These are phyloP conservation scores for Pelosia muscerda DNA, from an alignment of 2,888 invertebrate species.

Conservation along the genomic window DNA sequence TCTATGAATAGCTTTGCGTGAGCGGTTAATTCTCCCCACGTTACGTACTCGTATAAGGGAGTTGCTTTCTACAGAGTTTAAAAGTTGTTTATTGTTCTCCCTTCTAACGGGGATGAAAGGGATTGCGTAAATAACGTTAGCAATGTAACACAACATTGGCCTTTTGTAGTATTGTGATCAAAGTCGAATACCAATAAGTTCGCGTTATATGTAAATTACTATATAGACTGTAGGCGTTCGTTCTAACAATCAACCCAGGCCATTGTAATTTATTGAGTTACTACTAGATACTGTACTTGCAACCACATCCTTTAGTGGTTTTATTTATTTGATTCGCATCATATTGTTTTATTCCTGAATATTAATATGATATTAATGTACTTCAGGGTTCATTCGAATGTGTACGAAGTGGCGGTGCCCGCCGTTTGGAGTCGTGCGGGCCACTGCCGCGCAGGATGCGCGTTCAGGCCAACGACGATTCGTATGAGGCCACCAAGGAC, in stretches of 20 bases:
- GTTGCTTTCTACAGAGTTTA: conserved; percentile 9
- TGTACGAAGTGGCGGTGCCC: conserved; percentile 87
- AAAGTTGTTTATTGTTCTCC: conserved; percentile 14
- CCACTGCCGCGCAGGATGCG: conserved; percentile 95
- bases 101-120: conserved; percentile 14
- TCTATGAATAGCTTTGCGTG: conserved; percentile 44
- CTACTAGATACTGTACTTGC: neutral
- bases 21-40: conserved; percentile 60
- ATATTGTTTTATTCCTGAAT: neutral
- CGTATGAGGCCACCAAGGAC: conserved; percentile 96
- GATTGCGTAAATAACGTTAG: conserved; percentile 4
- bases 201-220: neutral
- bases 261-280: neutral
- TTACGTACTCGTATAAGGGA: conserved; percentile 39
- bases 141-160: neutral
- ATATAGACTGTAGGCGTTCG: neutral
- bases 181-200: neutral
- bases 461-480: conserved; percentile 98
- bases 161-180: neutral
- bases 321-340: neutral
- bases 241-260: conserved; percentile 3
- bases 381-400: conserved; percentile 97
- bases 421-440: conserved; percentile 93
- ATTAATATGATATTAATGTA: conserved; percentile 26
- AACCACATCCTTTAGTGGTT: conserved; percentile 18